A percentile compares a stretch with the other conserved stretches of the same genome.
These are phyloP conservation scores for Ferrisia virgata DNA, from an alignment of 2,888 invertebrate species.

Conservation along the genomic window DNA sequence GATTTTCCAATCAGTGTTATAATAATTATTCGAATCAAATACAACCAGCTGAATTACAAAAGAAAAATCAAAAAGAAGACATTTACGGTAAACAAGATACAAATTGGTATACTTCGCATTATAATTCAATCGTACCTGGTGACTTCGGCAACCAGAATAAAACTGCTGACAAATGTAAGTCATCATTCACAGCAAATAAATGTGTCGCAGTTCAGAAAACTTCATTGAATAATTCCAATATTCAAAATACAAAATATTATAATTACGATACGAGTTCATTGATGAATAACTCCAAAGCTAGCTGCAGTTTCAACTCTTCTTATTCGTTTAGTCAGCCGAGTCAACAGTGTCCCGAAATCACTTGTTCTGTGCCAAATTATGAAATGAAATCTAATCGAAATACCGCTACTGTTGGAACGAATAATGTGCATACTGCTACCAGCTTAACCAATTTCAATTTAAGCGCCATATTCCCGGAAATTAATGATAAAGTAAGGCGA, in stretches of 20 bases:
- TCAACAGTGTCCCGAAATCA: not conserved
- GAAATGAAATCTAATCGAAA: conserved; percentile 38
- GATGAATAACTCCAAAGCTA: conserved; percentile 2
- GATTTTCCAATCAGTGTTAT: conserved; percentile 37
- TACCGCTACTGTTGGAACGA: not conserved
- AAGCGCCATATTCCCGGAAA: conserved; percentile 80
- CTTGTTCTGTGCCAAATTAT: not conserved
- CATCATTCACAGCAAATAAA: conserved; percentile 12
- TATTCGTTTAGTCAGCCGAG: conserved; percentile 22
- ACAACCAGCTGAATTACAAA: conserved; percentile 17
- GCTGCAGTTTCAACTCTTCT: conserved; percentile 18
- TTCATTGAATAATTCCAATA: not conserved
- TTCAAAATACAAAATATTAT: conserved; percentile 21
- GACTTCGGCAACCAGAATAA: not conserved
- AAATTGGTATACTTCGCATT: conserved; percentile 20
- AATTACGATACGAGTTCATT: not conserved
- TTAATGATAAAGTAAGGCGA: conserved; percentile 61
- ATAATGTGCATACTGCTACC: conserved; percentile 52
- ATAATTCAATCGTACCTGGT: not conserved
- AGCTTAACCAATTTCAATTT: conserved; percentile 74
- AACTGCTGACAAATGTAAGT: conserved; percentile 3
- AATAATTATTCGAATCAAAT: conserved; percentile 41
- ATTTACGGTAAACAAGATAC: conserved; percentile 26
- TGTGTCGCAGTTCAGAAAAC: conserved; percentile 11
- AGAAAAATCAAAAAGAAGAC: conserved; percentile 39